phyloP scores from a whole-genome alignment of 2,797 vertebrate species.

The Carcharodon carcharias region DNA sequence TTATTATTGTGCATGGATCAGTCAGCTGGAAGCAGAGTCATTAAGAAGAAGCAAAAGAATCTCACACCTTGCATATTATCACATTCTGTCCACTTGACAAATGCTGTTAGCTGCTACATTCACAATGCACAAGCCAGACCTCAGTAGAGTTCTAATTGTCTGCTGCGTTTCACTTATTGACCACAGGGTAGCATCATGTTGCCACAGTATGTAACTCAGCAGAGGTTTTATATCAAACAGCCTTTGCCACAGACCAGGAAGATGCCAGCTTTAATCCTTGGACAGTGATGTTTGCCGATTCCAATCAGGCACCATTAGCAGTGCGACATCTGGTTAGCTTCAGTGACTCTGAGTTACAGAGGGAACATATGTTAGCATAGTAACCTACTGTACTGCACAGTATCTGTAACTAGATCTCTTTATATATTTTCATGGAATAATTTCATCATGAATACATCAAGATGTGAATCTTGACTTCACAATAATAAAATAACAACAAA shows the following conservation, averaged over 20 bases:
- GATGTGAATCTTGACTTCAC: background rate
- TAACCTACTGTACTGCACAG: background rate
- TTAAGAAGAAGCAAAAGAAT: background rate
- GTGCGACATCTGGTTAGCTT: background rate
- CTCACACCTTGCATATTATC: background rate
- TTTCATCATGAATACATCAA: background rate
- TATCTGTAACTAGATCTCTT: background rate
- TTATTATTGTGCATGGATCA: too few relatives aligned
- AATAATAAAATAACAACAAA: background rate
- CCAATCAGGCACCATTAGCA: background rate
- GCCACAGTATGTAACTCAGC: background rate
- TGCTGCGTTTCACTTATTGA: background rate
- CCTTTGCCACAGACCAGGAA: background rate
- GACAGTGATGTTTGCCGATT: background rate
- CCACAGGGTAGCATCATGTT: conserved; percentile 14
- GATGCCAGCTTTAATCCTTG: background rate
- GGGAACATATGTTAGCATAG: background rate
- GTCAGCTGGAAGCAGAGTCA: background rate
- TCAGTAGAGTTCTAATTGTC: background rate
- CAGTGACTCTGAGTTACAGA: background rate
- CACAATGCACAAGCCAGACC: background rate
- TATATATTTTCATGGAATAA: background rate
- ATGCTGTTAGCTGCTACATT: background rate
- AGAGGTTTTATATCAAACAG: background rate
- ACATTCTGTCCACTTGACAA: background rate